Evolutionary conservation across 2,113 vertebrate species (phyloP), one percentile per base, ranked within the genome.

Genomic region (Gila orcuttii): DNA sequence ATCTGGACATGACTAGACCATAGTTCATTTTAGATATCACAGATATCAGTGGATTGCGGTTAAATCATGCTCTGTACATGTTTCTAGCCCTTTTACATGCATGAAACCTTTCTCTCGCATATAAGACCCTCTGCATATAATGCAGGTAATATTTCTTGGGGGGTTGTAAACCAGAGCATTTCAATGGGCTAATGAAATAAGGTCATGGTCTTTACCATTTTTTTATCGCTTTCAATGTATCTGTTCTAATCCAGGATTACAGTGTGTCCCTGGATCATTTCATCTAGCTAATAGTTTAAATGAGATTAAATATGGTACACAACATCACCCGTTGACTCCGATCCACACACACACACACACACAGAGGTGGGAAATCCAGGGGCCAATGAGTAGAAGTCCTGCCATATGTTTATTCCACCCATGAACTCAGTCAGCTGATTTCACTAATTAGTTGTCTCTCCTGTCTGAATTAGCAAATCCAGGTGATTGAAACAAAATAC

Each of bases 121-220:
- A 36, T 21, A 42, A 42, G 36, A 33, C 31, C 19, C 31, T 78
- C 52, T 59, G 12, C 36, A 23, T 59, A 36, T 36, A 28, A 78
- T 59, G 28, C 2, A 3, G 76, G 11, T 45, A 28, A 80, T 45
- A 45, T 42, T 64, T 80, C n/a, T 60, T 13, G 4, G 55, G 31
- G 39, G 21, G 33, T 79, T 64, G 57, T 64, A n/a, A 78, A 55
- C 15, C 17, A 77, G 33, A 57, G 52, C 4, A 42, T 64, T 80
- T 80, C 64, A 42, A 64, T 62, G 57, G 59, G 36, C 36, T 80
- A 80, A 64, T 80, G 78, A 33, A 69, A 68, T 50, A 23, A 39
- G 15, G 28, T 66, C 21, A 52, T 68, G 19, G 73, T 64, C 59
- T 25, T 85, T 79, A 42, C 13, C 50, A 31, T 79, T 25, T n/a